Evolutionary conservation across 2,888 invertebrate genomes (phyloP).

Genomic region (Yponomeuta evonymella): DNA sequence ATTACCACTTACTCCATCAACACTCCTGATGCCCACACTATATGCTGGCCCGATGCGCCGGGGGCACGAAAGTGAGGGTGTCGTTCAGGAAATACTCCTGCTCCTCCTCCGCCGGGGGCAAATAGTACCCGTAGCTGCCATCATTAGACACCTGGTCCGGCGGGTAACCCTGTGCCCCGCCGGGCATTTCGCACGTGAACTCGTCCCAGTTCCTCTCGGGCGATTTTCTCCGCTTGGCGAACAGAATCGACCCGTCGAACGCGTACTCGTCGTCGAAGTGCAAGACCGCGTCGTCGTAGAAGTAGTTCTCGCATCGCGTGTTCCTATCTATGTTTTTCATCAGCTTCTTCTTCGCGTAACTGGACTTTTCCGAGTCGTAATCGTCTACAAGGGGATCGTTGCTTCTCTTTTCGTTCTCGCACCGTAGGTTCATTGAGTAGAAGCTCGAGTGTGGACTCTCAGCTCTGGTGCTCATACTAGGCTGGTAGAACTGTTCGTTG

Average conservation of each 20-base stretch:
- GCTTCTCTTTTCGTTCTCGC: conserved; percentile 51
- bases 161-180: conserved; percentile 19
- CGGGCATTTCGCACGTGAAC: conserved; percentile 49
- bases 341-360: conserved; percentile 64
- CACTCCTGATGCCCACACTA: conserved; percentile 37
- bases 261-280: conserved; percentile 70
- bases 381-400: conserved; percentile 68
- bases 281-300: conserved; percentile 67
- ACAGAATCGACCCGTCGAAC: conserved; percentile 66
- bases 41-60: conserved; percentile 68
- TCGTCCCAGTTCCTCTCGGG: conserved; percentile 51
- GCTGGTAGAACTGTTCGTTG: conserved; percentile 45
- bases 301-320: conserved; percentile 59
- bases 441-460: conserved; percentile 59
- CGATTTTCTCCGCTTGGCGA: conserved; percentile 69
- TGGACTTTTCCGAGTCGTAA: conserved; percentile 66
- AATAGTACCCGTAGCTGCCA: conserved; percentile 66
- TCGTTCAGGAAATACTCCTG: conserved; percentile 63
- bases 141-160: conserved; percentile 59
- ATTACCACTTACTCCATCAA: conserved; percentile 23
- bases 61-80: conserved; percentile 63
- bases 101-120: conserved; percentile 60
- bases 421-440: conserved; percentile 56
- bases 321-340: conserved; percentile 68
- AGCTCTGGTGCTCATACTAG: conserved; percentile 42